Base-by-base conservation (phyloP, 1,140 invertebrate species). In the Drosophila varians region DNA sequence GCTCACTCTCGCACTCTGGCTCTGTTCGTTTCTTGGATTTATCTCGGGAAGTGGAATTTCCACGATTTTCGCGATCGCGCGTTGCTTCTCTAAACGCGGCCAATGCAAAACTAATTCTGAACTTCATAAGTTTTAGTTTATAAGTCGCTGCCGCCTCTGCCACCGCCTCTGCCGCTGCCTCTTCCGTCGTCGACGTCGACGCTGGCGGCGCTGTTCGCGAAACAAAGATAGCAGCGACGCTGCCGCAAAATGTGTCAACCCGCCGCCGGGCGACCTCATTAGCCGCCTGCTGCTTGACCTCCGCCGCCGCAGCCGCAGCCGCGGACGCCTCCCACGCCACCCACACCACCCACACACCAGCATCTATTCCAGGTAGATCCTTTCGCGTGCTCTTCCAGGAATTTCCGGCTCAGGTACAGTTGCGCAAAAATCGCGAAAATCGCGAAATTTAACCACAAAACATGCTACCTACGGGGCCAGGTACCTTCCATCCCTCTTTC, bases 101-200 rank as follows among this genome's bases (percentile, higher is more conserved):
- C 70, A 90, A 90, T 76, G 75, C 77, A 75, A 89, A 89, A 89
- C 72, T 78, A 90, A 75, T 83, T 87, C 87, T 90, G 82, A 74
- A 76, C 70, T 79, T 83, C 74, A 82, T 75, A 73, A 49, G 71
- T 77, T 82, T 86, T 86, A 88, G 82, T 86, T 86, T 86, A 86
- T 86, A 86, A 86, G 82, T 69, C 74, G 58, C 74, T 31, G 36
- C 38, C 21, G 65, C 65, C 4, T 14, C 3, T 14, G 8, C 28
- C 2, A 7, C 25, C 5, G 25, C 25, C 25, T 5, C 25, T 6
- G 25, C 7, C 25, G 25, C 25, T 5, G 25, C 25, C 25, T 23
- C 21, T 46, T 19, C 0, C 38, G 52, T n/a, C 23, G 62, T 11
- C 45, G 16, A 1, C 14, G 36, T 8, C 19, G 43, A 8, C 45